Evolutionary conservation across 2,888 invertebrate genomes (phyloP).

Genomic region (Cactoblastis cactorum): DNA sequence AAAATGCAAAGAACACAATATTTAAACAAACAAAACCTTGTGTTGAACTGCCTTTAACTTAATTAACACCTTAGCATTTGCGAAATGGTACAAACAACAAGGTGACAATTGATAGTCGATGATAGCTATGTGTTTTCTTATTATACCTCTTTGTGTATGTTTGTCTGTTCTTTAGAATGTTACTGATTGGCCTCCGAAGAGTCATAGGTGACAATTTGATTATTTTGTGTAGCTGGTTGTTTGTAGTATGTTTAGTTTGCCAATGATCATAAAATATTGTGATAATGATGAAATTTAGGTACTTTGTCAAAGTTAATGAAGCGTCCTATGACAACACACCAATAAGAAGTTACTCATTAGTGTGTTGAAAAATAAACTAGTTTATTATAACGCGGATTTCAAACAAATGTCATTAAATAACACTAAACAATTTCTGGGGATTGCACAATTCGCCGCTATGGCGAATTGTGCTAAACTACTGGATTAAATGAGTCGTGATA

Average conservation of each 20-base stretch:
- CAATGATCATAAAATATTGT: not conserved
- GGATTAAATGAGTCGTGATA: conserved; percentile 31
- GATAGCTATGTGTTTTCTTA: conserved; percentile 11
- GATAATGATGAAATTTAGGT: too few relatives aligned
- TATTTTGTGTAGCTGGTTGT: not conserved
- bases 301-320: not conserved
- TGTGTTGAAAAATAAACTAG: conserved; percentile 2
- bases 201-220: not conserved
- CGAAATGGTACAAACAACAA: conserved; percentile 20
- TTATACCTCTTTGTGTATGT: conserved; percentile 6
- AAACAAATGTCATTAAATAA: conserved; percentile 4
- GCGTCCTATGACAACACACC: not conserved
- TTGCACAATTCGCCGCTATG: conserved; percentile 20
- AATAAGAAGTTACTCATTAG: not conserved
- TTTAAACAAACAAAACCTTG: conserved; percentile 9
- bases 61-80: conserved; percentile 22
- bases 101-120: conserved; percentile 17
- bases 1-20: too few relatives aligned
- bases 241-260: not conserved
- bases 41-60: conserved; percentile 9
- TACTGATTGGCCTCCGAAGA: not conserved
- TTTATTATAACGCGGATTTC: conserved; percentile 3
- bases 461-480: conserved; percentile 29
- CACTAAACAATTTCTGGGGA: conserved; percentile 17
- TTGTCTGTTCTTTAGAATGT: conserved; percentile 9